Evolutionary conservation across 2,888 invertebrate species (phyloP).

Genomic region (Eilema depressum): DNA sequence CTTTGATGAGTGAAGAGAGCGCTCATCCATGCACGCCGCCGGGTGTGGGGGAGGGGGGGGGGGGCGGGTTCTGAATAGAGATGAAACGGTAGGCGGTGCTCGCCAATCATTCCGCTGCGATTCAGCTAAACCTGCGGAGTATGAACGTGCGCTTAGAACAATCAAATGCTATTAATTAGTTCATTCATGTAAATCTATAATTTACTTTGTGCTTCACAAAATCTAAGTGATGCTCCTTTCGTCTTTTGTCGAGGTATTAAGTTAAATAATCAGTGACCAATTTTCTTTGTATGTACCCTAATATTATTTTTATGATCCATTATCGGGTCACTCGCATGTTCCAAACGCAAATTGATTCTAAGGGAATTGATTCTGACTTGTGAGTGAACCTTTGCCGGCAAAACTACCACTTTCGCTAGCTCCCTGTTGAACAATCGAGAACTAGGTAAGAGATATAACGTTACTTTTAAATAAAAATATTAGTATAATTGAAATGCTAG

Average conservation of each 20-base stretch:
- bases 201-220: slow-evolving; percentile 1
- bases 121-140: background rate
- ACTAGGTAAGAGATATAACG: too few relatives aligned
- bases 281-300: background rate
- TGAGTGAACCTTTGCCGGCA: too few relatives aligned
- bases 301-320: background rate
- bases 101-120: background rate
- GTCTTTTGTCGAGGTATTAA: background rate
- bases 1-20: background rate
- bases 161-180: slow-evolving; percentile 4
- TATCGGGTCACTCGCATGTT: background rate
- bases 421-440: background rate
- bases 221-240: background rate
- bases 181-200: background rate
- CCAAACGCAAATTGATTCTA: background rate
- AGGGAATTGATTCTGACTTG: background rate
- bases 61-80: background rate
- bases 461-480: too few relatives aligned
- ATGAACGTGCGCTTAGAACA: background rate
- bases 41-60: too few relatives aligned
- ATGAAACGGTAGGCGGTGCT: background rate
- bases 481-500: too few relatives aligned
- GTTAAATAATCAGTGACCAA: background rate
- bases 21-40: background rate
- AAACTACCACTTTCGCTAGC: too few relatives aligned